Conservation (phyloP, 2,888 invertebrate species). For the Noctua janthina region DNA sequence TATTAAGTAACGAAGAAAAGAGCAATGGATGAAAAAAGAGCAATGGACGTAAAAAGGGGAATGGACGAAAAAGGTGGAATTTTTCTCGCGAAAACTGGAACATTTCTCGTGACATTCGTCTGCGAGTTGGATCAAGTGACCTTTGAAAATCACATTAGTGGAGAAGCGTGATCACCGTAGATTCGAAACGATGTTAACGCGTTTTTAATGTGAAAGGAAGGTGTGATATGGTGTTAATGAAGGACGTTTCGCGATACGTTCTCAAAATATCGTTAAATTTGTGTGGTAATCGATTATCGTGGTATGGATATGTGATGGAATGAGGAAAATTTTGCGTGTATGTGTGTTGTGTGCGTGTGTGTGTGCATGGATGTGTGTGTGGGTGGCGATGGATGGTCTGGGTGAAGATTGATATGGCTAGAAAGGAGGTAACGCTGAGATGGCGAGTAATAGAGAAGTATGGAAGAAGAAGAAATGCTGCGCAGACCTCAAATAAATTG, state of each 20-base stretch:
- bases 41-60: not conserved
- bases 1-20: slow-evolving; percentile 26
- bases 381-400: too few relatives aligned
- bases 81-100: slow-evolving; percentile 10
- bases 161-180: slow-evolving; percentile 26
- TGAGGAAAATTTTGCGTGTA: too few relatives aligned
- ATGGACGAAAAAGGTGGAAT: not conserved
- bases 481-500: too few relatives aligned
- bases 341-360: too few relatives aligned
- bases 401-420: too few relatives aligned
- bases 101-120: slow-evolving; percentile 30
- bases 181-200: slow-evolving; percentile 37
- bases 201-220: slow-evolving; percentile 42
- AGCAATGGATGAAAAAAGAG: slow-evolving; percentile 10
- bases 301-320: too few relatives aligned
- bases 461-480: too few relatives aligned
- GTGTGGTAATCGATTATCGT: too few relatives aligned
- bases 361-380: too few relatives aligned
- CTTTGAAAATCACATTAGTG: slow-evolving; percentile 54
- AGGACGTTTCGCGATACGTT: not conserved
- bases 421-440: too few relatives aligned
- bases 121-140: slow-evolving; percentile 35
- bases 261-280: not conserved
- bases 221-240: slow-evolving; percentile 2
- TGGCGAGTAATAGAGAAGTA: too few relatives aligned